Conservation (phyloP, 2,888 invertebrate species). For the Saturnia pavonia region DNA sequence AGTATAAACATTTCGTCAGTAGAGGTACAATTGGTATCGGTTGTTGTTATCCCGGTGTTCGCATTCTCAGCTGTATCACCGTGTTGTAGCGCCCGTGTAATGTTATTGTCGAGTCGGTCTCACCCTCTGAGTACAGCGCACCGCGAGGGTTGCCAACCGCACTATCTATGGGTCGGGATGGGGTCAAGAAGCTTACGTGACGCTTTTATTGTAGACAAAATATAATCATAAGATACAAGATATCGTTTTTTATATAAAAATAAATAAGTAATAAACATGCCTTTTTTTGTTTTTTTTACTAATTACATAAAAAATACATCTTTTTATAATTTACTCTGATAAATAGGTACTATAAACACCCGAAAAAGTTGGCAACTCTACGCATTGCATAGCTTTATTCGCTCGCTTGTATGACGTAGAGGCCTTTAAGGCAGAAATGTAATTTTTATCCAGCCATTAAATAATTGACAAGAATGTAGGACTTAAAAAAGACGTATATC, state of each 20-base stretch:
- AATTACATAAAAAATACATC: too few species aligned
- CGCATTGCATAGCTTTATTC: not conserved
- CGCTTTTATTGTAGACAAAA: not conserved
- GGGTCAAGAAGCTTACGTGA: too few species aligned
- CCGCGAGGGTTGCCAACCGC: not conserved
- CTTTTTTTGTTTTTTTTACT: too few species aligned
- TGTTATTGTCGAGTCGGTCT: not conserved
- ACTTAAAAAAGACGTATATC: slow-evolving; percentile 25
- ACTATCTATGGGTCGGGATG: too few species aligned
- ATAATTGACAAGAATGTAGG: not conserved
- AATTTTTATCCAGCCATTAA: not conserved
- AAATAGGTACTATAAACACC: not conserved
- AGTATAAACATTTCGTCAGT: not conserved
- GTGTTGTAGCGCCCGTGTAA: not conserved
- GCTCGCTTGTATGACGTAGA: not conserved
- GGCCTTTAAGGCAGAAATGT: not conserved
- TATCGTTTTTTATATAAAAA: too few species aligned
- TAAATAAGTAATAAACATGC: too few species aligned
- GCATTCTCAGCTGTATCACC: not conserved
- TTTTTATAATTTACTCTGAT: too few species aligned
- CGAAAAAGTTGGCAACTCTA: not conserved
- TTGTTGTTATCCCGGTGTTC: not conserved
- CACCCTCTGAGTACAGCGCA: not conserved
- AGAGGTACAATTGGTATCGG: not conserved
- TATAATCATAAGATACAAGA: not conserved